Conservation (phyloP, 2,888 invertebrate species). For the Oeneis ivallda region DNA sequence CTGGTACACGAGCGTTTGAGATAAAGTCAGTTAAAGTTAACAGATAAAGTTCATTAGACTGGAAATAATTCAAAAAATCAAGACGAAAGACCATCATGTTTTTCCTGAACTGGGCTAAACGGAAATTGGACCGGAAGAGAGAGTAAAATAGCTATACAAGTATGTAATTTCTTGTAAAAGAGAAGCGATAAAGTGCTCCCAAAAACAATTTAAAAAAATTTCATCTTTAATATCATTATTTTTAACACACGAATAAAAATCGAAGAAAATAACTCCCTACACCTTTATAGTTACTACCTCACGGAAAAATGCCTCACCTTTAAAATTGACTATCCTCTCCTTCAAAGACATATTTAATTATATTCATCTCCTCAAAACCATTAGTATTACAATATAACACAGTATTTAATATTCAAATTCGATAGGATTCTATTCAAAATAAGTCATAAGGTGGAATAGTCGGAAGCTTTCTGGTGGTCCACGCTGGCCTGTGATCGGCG, state of each 20-base stretch:
- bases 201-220: background rate
- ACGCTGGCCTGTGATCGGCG: conserved; percentile 52
- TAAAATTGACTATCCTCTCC: background rate
- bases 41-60: background rate
- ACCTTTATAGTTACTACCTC: background rate
- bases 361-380: conserved; percentile 11
- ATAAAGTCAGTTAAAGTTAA: too few species aligned
- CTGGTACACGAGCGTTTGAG: too few species aligned
- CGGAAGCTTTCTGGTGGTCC: conserved; percentile 58
- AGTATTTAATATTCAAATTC: conserved; percentile 31
- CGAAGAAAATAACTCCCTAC: background rate
- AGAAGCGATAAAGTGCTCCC: background rate
- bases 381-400: conserved; percentile 11
- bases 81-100: too few species aligned
- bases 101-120: background rate
- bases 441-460: conserved; percentile 36
- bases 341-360: conserved; percentile 11
- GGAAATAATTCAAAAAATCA: background rate
- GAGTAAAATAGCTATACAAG: background rate
- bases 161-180: too few species aligned
- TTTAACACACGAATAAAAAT: background rate
- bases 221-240: too few species aligned
- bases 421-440: conserved; percentile 31
- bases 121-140: background rate
- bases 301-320: background rate